Evolutionary conservation across 37 sponge, comb jelly and placozoan species (phyloP).

Genomic region (Oopsacas minuta): DNA sequence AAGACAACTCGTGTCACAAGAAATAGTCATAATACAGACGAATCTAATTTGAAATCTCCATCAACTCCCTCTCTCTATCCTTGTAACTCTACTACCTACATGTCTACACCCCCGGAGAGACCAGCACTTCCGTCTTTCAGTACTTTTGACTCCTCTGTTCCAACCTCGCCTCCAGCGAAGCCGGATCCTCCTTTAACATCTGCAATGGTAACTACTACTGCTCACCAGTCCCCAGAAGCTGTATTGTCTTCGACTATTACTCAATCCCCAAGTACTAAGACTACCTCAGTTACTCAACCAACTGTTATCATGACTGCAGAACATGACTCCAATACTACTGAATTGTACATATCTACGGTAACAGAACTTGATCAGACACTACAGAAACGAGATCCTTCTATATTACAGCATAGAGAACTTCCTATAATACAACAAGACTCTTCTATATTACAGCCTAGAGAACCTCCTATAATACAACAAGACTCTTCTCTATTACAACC

Average conservation of each 20-base stretch:
- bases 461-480: not conserved
- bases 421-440: not conserved
- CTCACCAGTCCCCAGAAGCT: not conserved
- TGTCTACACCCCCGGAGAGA: not conserved
- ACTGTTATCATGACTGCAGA: not conserved
- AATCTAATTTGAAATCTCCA: not conserved
- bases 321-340: not conserved
- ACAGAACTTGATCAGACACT: no score
- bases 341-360: no score
- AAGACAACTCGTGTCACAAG: not conserved
- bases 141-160: not conserved
- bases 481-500: not conserved
- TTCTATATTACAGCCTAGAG: not conserved
- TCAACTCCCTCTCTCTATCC: not conserved
- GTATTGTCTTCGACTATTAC: not conserved
- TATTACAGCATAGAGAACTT: not conserved
- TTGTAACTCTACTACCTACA: not conserved
- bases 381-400: no score
- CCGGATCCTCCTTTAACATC: not conserved
- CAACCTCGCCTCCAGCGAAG: not conserved
- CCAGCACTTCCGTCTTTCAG: not conserved
- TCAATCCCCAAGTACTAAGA: not conserved
- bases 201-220: not conserved
- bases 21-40: not conserved
- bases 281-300: not conserved